phyloP scores from a whole-genome alignment of 2,888 invertebrate genomes.

The Exocentrus adspersus region DNA sequence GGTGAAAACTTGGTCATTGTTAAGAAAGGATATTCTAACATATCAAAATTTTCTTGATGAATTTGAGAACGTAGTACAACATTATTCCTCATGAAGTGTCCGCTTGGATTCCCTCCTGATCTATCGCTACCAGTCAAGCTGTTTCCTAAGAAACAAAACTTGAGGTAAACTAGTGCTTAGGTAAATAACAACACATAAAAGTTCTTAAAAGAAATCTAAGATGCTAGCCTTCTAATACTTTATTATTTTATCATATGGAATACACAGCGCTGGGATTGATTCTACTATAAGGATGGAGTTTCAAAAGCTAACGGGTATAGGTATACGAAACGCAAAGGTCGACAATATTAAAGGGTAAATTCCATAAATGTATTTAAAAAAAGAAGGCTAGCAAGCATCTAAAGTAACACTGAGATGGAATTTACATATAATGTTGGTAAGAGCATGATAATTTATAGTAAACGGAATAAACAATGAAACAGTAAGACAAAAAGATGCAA shows the following conservation, averaged over 20 bases:
- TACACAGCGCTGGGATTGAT: not conserved
- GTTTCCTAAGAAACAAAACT: slow-evolving; percentile 69
- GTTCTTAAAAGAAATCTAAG: slow-evolving; percentile 18
- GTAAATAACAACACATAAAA: slow-evolving; percentile 8
- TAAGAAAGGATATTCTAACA: slow-evolving; percentile 95
- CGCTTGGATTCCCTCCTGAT: slow-evolving; percentile 69
- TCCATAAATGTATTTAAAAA: slow-evolving; percentile 27
- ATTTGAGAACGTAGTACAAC: slow-evolving; percentile 72
- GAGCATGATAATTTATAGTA: slow-evolving; percentile 1
- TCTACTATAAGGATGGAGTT: not conserved
- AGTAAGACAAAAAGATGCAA: slow-evolving; percentile 46
- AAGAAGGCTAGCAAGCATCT: slow-evolving; percentile 32
- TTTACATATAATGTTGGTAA: not conserved
- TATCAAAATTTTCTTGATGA: slow-evolving; percentile 83
- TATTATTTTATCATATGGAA: not conserved
- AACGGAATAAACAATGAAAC: slow-evolving; percentile 34
- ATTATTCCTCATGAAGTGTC: slow-evolving; percentile 67
- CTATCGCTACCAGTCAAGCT: slow-evolving; percentile 76
- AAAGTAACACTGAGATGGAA: slow-evolving; percentile 6
- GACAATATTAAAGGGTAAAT: slow-evolving; percentile 6
- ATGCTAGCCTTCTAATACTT: slow-evolving; percentile 20
- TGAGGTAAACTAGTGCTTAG: not conserved
- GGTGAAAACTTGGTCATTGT: slow-evolving; percentile 91
- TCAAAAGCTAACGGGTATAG: not conserved
- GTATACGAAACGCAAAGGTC: not conserved